Conservation (phyloP, 2,888 invertebrate species). For the Noctua janthe region DNA sequence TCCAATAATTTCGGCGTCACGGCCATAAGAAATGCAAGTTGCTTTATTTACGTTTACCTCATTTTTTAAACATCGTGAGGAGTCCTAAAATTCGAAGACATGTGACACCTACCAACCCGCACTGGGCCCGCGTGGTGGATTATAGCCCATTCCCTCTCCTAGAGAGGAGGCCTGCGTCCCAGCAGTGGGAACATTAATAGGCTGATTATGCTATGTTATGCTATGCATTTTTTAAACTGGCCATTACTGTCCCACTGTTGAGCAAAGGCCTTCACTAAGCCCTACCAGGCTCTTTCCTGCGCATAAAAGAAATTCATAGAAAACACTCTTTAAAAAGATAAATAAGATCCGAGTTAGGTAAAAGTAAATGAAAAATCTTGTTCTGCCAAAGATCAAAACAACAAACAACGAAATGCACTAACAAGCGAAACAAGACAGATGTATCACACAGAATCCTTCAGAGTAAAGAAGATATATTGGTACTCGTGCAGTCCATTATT, state of each 20-base stretch:
- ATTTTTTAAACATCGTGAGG: not conserved
- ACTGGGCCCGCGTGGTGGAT: too few species aligned
- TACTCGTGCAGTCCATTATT: conserved; percentile 30
- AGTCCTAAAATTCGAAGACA: too few species aligned
- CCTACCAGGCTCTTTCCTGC: not conserved
- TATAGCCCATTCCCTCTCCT: too few species aligned
- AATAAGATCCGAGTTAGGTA: not conserved
- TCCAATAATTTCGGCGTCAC: too few species aligned
- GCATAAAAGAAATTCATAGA: not conserved
- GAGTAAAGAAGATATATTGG: conserved; percentile 10
- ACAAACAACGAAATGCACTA: conserved; percentile 5
- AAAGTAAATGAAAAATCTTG: not conserved
- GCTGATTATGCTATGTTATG: too few species aligned
- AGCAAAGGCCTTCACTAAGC: not conserved
- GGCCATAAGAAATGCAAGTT: not conserved
- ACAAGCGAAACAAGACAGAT: conserved; percentile 7
- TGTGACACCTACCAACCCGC: too few species aligned
- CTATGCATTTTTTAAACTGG: not conserved
- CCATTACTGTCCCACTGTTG: not conserved
- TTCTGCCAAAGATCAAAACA: not conserved
- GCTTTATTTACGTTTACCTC: not conserved
- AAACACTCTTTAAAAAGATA: not conserved
- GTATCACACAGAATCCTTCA: conserved; percentile 5
- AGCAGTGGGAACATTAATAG: too few species aligned
- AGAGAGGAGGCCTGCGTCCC: too few species aligned